phyloP scores from a whole-genome alignment of 64 coral and sea anemone species.

The Dendronephthya gigantea region DNA sequence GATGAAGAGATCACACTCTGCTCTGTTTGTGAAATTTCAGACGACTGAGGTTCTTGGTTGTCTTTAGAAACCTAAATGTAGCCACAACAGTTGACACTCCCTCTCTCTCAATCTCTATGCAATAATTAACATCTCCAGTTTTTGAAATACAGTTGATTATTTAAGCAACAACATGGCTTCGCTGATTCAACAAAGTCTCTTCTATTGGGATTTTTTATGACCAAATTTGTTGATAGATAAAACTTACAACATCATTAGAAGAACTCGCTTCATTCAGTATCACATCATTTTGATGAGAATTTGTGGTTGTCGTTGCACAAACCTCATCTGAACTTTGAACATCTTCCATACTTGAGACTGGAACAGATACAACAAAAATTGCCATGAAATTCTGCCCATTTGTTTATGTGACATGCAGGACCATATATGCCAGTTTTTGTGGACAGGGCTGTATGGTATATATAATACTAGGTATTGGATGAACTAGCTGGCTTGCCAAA shows the following conservation, averaged over 20 bases:
- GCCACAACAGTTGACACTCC: background rate
- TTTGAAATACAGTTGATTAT: too few relatives aligned
- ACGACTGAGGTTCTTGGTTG: background rate
- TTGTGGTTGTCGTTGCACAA: background rate
- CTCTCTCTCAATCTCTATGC: background rate
- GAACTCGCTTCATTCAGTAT: background rate
- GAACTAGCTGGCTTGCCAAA: too few relatives aligned
- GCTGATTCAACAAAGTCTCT: background rate
- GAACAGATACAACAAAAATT: background rate
- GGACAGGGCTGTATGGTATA: too few relatives aligned
- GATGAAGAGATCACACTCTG: background rate
- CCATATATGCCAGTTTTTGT: too few relatives aligned
- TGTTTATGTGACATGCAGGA: too few relatives aligned
- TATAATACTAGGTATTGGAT: too few relatives aligned
- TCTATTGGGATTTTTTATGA: background rate
- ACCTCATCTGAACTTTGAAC: background rate
- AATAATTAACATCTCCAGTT: background rate
- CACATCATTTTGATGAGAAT: background rate
- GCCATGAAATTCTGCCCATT: too few relatives aligned
- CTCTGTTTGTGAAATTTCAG: background rate
- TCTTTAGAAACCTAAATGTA: background rate
- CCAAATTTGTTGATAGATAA: too few relatives aligned
- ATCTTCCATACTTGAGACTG: background rate
- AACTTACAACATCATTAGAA: background rate
- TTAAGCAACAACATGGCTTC: too few relatives aligned